A percentile compares a stretch with the other conserved stretches of the same genome.
Evolutionary conservation across 2,797 vertebrate species (phyloP).

Genomic region (Acestrorhynchus altus): DNA sequence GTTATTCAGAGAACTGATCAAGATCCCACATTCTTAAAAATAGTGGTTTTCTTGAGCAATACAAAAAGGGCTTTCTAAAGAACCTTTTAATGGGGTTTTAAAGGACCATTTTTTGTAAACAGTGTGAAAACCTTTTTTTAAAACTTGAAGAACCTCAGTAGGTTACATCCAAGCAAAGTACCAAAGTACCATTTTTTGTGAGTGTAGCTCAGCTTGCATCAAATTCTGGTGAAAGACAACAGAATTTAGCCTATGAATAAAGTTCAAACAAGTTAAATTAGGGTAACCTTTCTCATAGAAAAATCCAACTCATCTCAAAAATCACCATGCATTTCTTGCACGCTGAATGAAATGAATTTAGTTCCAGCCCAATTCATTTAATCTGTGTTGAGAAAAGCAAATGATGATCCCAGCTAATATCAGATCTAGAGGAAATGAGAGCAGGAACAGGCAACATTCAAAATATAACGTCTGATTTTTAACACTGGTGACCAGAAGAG

Average conservation of each 20-base stretch:
- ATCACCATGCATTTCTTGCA: background rate
- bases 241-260: background rate
- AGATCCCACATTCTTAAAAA: background rate
- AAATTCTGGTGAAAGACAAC: background rate
- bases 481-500: background rate
- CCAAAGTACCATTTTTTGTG: too few relatives aligned
- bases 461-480: conserved; percentile 4
- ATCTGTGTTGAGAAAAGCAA: background rate
- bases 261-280: too few relatives aligned
- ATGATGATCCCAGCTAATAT: background rate
- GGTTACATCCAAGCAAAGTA: too few relatives aligned
- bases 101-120: too few relatives aligned
- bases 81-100: too few relatives aligned
- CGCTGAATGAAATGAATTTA: background rate
- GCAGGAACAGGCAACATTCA: background rate
- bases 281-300: background rate
- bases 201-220: background rate
- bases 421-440: background rate
- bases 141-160: too few relatives aligned
- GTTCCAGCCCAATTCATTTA: background rate
- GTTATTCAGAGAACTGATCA: too few relatives aligned
- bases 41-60: too few relatives aligned
- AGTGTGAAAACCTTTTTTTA: too few relatives aligned
- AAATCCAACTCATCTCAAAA: background rate
- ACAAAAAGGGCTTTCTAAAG: background rate